phyloP scores from a whole-genome alignment of 1,140 invertebrate genomes.

The Atopsyche davidsoni region DNA sequence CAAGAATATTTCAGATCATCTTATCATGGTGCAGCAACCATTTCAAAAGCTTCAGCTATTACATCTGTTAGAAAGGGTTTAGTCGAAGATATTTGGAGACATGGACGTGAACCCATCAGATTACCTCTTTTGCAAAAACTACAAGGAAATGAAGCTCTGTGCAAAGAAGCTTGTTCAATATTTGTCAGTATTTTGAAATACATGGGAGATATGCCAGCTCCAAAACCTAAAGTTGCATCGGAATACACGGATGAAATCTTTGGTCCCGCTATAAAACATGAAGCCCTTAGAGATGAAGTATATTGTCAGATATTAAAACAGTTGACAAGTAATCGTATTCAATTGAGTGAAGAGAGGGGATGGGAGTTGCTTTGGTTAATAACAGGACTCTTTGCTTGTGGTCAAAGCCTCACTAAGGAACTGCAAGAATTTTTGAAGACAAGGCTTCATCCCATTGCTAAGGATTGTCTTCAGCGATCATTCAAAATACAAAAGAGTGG shows the following conservation, averaged over 20 bases:
- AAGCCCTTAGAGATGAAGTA: conserved; percentile 80
- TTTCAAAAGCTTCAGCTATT: conserved; percentile 58
- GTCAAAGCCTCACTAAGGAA: conserved; percentile 52
- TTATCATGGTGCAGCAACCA: conserved; percentile 44
- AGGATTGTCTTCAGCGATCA: conserved; percentile 75
- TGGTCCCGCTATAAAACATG: conserved; percentile 67
- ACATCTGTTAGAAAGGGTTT: conserved; percentile 54
- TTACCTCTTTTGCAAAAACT: conserved; percentile 82
- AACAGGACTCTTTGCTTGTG: conserved; percentile 79
- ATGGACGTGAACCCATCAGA: conserved; percentile 77
- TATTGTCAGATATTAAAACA: conserved; percentile 95
- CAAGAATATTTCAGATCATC: conserved; percentile 71
- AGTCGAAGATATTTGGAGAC: conserved; percentile 70
- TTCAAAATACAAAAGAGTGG: conserved; percentile 75
- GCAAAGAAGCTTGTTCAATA: conserved; percentile 65
- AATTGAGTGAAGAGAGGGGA: conserved; percentile 80
- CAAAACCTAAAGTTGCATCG: conserved; percentile 58
- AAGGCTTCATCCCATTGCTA: conserved; percentile 66
- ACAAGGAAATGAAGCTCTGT: conserved; percentile 65
- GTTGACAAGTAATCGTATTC: conserved; percentile 77
- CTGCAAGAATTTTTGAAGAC: conserved; percentile 71
- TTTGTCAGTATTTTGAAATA: conserved; percentile 87
- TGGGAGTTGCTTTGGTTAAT: conserved; percentile 92
- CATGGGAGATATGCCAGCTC: conserved; percentile 87
- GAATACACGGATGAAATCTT: conserved; percentile 90